A percentile compares a stretch with the other conserved stretches of the same genome.
phyloP scores from a whole-genome alignment of 92 coral and sea anemone species.

The Phenganax stokvisi region DNA sequence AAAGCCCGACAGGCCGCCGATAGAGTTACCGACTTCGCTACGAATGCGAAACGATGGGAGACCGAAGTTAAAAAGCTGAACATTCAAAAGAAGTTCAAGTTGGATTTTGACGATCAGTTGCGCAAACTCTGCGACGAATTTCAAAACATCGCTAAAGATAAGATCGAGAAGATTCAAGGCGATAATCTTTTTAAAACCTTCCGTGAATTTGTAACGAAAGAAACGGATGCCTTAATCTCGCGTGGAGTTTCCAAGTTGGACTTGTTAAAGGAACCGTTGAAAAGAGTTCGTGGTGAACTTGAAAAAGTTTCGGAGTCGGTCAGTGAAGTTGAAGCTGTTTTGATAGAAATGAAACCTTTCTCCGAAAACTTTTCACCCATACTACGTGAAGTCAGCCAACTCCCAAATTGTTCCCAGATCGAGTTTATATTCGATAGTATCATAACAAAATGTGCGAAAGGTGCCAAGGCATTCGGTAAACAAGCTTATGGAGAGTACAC shows the following conservation, averaged over 20 bases:
- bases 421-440: slow-evolving; percentile 58
- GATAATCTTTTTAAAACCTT: slow-evolving; percentile 61
- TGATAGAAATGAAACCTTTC: slow-evolving; percentile 74
- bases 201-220: slow-evolving; percentile 58
- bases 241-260: slow-evolving; percentile 61
- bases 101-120: slow-evolving; percentile 64
- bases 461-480: slow-evolving; percentile 60
- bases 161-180: slow-evolving; percentile 60
- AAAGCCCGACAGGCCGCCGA: slow-evolving; percentile 80
- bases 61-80: slow-evolving; percentile 74
- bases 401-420: slow-evolving; percentile 71
- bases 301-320: slow-evolving; percentile 53
- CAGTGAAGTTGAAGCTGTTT: slow-evolving; percentile 60
- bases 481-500: slow-evolving; percentile 57
- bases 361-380: slow-evolving; percentile 69
- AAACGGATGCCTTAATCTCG: slow-evolving; percentile 61
- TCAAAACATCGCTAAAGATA: slow-evolving; percentile 54
- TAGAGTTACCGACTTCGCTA: slow-evolving; percentile 68
- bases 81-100: slow-evolving; percentile 55
- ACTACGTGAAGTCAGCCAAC: slow-evolving; percentile 58
- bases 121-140: slow-evolving; percentile 72
- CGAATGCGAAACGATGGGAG: slow-evolving; percentile 61
- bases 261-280: slow-evolving; percentile 63
- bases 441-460: slow-evolving; percentile 64
- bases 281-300: slow-evolving; percentile 58